These are phyloP conservation scores for Spondyliosoma cantharus DNA, from an alignment of 2,797 vertebrate genomes.

Conservation along the genomic window DNA sequence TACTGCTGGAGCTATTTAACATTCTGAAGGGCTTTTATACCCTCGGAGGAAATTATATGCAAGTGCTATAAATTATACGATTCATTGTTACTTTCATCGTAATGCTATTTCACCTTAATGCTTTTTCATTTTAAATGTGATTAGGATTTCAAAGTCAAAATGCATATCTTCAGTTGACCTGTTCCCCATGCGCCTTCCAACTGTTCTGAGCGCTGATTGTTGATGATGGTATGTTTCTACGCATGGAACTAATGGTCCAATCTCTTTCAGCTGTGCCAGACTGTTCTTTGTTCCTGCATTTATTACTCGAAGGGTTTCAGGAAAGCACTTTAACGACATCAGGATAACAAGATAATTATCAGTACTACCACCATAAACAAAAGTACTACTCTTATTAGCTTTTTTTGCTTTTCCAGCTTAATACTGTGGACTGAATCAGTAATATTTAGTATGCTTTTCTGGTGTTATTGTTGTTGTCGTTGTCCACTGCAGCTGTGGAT, in stretches of 20 bases:
- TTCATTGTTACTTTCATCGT: constrained; percentile 58
- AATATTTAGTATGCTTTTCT: background rate
- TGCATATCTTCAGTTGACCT: constrained; percentile 14
- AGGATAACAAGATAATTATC: background rate
- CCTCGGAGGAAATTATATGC: constrained; percentile 54
- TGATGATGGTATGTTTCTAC: background rate
- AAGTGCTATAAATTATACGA: constrained; percentile 64
- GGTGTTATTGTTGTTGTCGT: background rate
- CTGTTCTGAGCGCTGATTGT: background rate
- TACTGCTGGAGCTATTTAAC: constrained; percentile 51
- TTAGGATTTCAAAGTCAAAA: constrained; percentile 59
- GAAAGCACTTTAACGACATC: background rate
- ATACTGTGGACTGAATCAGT: background rate
- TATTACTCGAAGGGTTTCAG: background rate
- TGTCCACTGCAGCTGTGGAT: background rate
- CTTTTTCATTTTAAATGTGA: constrained; percentile 62
- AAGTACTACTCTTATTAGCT: background rate
- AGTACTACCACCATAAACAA: background rate
- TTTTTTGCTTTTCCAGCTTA: too few species aligned
- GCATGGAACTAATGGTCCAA: background rate
- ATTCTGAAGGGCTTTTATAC: constrained; percentile 57
- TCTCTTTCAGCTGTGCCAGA: background rate
- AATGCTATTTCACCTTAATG: constrained; percentile 55
- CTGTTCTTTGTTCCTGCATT: background rate
- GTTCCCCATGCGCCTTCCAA: background rate